Evolutionary conservation across 2,888 invertebrate genomes (phyloP), one percentile per base, ranked within the genome.

Genomic region (Timandra comae): DNA sequence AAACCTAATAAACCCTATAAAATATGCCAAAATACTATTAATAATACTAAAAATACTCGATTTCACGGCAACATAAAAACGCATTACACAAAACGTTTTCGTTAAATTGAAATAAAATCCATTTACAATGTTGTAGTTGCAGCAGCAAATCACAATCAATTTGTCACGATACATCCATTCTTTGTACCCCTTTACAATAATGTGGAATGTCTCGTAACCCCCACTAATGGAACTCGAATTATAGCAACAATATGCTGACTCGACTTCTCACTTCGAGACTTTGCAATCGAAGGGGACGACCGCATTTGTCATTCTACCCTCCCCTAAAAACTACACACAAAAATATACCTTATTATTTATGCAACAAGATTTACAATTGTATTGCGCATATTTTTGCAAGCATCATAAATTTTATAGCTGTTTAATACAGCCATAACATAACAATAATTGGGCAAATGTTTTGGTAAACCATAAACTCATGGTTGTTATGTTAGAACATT

Each of bases 371-470:
- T 12, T 12, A 42, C 37, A 52, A 41, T 63, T 3, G n/a, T 8
- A 5, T 1, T 36, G 32, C 1, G 1, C 2, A 2, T 38, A 46
- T 59, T 52, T 73, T 52, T 56, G 74, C 75, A 75, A 77, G 79
- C 73, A 63, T 74, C 76, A 84, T 84, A 81, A 79, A 81, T 79
- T 84, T 84, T 80, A 85, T 79, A 65, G 71, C 74, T 66, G 63
- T 84, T 82, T 85, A 81, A 85, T 84, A 82, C 76, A 79, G 82
- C 81, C 76, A 75, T 84, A 84, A 80, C 77, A 66, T 63, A 69
- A 77, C 78, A 81, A 80, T 84, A 84, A 82, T 81, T 81, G 84
- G 81, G 78, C 74, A 84, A 84, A 85, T 85, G 84, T 84, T 84
- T 84, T 84, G 84, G 82, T 81, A 79, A 78, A 73, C 74, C 80